A percentile compares a stretch with the other conserved stretches of the same genome.
Evolutionary conservation across 2,113 vertebrate species (phyloP).

Genomic region (Stegastes partitus): DNA sequence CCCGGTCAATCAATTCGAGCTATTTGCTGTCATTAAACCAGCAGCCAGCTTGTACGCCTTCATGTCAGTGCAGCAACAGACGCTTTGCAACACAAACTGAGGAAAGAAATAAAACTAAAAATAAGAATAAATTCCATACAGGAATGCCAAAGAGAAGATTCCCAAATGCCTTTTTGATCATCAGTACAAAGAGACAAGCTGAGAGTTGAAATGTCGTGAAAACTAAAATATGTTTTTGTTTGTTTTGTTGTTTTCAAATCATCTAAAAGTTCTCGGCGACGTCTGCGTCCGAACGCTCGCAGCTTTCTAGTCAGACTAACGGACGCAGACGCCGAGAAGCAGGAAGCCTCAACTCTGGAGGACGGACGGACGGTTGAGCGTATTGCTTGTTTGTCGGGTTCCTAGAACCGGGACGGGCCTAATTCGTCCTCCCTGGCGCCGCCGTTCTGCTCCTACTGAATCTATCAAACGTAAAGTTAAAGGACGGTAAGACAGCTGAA

Average conservation of each 20-base stretch:
- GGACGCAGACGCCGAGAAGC: conserved; percentile 41
- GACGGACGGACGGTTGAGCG: rapidly evolving
- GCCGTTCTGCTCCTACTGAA: conserved; percentile 18
- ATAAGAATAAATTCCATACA: conserved; percentile 34
- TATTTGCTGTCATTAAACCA: conserved; percentile 78
- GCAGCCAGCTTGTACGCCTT: conserved; percentile 79
- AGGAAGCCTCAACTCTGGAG: conserved; percentile 12
- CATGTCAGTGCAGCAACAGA: conserved; percentile 83
- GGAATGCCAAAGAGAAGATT: conserved; percentile 52
- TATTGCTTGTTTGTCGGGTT: conserved; percentile 31
- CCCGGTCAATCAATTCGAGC: conserved; percentile 76
- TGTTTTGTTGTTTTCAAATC: conserved; percentile 19
- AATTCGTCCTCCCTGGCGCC: background rate
- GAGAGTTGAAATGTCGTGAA: conserved; percentile 47
- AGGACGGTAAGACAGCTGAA: conserved; percentile 73
- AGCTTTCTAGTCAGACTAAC: conserved; percentile 42
- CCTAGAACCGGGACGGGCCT: conserved; percentile 14
- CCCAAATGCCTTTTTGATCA: conserved; percentile 49
- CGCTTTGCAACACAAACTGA: conserved; percentile 50
- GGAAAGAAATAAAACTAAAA: conserved; percentile 13
- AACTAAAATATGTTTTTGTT: too few species aligned
- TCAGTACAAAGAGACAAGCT: conserved; percentile 43
- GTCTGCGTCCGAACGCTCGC: too few species aligned
- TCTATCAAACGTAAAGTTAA: conserved; percentile 60
- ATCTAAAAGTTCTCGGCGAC: conserved; percentile 26